Percentiles rank a stretch among this genome's conserved stretches.
phyloP scores from a whole-genome alignment of 2,888 invertebrate species.

The Microplitis deprimator region DNA sequence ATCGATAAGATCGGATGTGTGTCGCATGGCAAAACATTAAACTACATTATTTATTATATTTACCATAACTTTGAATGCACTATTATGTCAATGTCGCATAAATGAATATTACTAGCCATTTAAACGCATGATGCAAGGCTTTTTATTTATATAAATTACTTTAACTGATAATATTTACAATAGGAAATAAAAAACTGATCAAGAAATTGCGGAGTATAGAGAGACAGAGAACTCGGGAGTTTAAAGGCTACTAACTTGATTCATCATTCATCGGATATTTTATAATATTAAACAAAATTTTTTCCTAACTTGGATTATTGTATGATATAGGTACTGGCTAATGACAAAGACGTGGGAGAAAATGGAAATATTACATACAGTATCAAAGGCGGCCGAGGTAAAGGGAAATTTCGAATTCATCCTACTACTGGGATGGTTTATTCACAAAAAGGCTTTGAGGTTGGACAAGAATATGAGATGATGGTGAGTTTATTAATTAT shows the following conservation, averaged over 20 bases:
- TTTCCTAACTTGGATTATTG: background rate
- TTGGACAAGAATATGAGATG: constrained; percentile 79
- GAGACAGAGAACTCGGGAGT: too few species aligned
- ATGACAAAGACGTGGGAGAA: constrained; percentile 85
- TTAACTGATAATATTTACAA: too few species aligned
- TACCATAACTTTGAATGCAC: constrained; percentile 10
- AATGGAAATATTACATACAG: constrained; percentile 90
- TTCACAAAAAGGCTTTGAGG: constrained; percentile 80
- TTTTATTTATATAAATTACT: background rate
- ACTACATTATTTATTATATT: constrained; percentile 21
- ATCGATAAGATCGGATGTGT: constrained; percentile 36
- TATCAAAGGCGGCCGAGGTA: constrained; percentile 83
- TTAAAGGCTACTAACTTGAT: constrained; percentile 4
- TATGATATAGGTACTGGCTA: constrained; percentile 80
- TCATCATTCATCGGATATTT: background rate
- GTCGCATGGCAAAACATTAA: constrained; percentile 39
- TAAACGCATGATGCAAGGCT: background rate
- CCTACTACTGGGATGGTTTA: constrained; percentile 86
- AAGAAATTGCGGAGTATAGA: background rate
- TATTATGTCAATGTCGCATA: constrained; percentile 44
- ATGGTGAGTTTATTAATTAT: constrained; percentile 72
- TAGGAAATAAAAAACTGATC: background rate
- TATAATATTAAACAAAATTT: background rate
- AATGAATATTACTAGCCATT: too few species aligned
- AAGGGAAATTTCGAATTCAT: constrained; percentile 87